phyloP scores from a whole-genome alignment of 2,113 vertebrate genomes.

The Platichthys stellatus region DNA sequence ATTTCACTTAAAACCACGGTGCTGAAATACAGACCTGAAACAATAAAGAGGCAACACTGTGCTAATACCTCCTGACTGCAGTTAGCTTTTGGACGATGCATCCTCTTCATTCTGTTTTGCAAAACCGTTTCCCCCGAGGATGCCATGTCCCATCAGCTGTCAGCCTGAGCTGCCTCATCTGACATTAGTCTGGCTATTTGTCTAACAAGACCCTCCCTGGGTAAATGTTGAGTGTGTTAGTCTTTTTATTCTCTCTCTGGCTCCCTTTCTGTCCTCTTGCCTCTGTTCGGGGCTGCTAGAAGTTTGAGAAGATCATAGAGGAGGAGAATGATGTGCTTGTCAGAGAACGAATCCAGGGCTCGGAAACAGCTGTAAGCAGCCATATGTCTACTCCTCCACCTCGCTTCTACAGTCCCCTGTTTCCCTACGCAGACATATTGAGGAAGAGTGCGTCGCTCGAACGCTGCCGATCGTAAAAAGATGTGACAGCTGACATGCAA shows the following conservation, averaged over 20 bases:
- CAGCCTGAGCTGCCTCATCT: constrained; percentile 23
- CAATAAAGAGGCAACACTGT: constrained; percentile 5
- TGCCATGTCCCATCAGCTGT: constrained; percentile 27
- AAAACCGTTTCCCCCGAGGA: not conserved
- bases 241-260: constrained; percentile 17
- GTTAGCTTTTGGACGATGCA: constrained; percentile 16
- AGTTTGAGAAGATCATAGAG: constrained; percentile 32
- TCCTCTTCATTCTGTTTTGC: constrained; percentile 2
- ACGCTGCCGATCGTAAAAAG: constrained; percentile 33
- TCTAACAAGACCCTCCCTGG: constrained; percentile 26
- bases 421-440: constrained; percentile 22
- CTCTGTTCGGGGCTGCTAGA: constrained; percentile 15
- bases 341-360: constrained; percentile 34
- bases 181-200: constrained; percentile 23
- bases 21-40: constrained; percentile 6
- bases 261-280: constrained; percentile 16
- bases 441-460: constrained; percentile 4
- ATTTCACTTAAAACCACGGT: constrained; percentile 10
- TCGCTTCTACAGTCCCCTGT: constrained; percentile 5
- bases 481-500: constrained; percentile 54
- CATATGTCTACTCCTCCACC: constrained; percentile 37
- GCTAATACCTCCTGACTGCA: constrained; percentile 13
- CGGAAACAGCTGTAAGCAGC: constrained; percentile 41
- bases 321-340: constrained; percentile 35
- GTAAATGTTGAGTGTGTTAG: constrained; percentile 21